Evolutionary conservation across 2,888 invertebrate species (phyloP).

Genomic region (Caenorhabditis doughertyi): DNA sequence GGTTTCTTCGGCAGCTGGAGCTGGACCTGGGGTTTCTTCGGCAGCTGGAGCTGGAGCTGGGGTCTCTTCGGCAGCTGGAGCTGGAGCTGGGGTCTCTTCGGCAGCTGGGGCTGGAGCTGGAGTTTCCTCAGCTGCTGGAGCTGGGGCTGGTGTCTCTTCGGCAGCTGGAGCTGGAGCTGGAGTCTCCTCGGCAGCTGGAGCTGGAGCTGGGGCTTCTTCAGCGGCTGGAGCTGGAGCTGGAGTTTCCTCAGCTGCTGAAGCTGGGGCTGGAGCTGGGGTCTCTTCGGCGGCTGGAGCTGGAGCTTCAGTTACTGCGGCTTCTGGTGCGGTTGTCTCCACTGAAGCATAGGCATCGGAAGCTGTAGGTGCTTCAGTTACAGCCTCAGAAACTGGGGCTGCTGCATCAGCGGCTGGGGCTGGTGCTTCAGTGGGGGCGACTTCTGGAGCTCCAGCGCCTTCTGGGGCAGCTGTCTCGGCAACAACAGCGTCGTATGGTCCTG

Average conservation of each 20-base stretch:
- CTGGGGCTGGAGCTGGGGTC: constrained; percentile 7
- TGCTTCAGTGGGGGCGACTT: constrained; percentile 11
- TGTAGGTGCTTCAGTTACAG: no score
- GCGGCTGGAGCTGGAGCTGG: constrained; percentile 34
- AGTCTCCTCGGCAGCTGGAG: constrained; percentile 6
- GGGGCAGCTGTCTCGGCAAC: constrained; percentile 5
- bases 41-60: constrained; percentile 24
- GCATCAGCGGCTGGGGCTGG: constrained; percentile 13
- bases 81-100: constrained; percentile 23
- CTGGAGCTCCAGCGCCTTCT: constrained; percentile 27
- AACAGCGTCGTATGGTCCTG: constrained; percentile 4
- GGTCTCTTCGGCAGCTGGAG: constrained; percentile 13
- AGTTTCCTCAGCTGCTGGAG: constrained; percentile 17
- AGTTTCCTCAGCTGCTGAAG: constrained; percentile 13
- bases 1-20: constrained; percentile 23
- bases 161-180: constrained; percentile 21
- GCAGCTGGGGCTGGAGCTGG: constrained; percentile 24
- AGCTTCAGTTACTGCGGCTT: not conserved
- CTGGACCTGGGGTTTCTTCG: constrained; percentile 21
- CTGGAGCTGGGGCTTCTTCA: constrained; percentile 11
- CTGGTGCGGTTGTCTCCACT: no score
- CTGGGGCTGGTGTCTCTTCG: not conserved
- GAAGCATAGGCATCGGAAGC: no score
- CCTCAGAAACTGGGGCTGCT: not conserved
- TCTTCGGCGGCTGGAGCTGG: constrained; percentile 15